These are phyloP conservation scores for Colletes gigas DNA, from an alignment of 1,140 invertebrate genomes.

Conservation along the genomic window DNA sequence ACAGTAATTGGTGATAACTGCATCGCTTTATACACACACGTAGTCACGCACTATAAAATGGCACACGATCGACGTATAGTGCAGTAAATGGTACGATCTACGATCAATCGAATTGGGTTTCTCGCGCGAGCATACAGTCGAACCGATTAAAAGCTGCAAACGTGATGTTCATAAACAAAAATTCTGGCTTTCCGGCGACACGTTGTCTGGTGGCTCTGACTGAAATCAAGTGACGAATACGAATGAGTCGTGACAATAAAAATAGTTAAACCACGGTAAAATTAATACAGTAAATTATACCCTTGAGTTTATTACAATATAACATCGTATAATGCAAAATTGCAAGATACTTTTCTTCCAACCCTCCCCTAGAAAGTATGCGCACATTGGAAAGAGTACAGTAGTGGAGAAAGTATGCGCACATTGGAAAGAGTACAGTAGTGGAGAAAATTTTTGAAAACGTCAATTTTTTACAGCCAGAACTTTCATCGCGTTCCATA, in stretches of 20 bases:
- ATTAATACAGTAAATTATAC: too few species aligned
- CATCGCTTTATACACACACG: constrained; percentile 22
- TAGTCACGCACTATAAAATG: not conserved
- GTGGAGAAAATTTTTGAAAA: too few species aligned
- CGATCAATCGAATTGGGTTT: constrained; percentile 17
- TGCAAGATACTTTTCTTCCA: too few species aligned
- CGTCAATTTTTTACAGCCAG: too few species aligned
- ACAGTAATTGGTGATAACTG: constrained; percentile 30
- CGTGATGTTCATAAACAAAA: not conserved
- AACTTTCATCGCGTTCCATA: too few species aligned
- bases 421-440: too few species aligned
- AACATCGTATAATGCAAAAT: too few species aligned
- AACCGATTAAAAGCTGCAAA: constrained; percentile 21
- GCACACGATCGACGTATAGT: constrained; percentile 18
- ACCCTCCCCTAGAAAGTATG: too few species aligned
- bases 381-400: too few species aligned
- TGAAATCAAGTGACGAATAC: not conserved
- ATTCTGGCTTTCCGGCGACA: not conserved
- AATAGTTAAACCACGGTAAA: too few species aligned
- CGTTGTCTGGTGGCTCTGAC: not conserved
- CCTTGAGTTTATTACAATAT: not conserved
- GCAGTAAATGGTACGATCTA: constrained; percentile 31
- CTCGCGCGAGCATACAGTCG: not conserved
- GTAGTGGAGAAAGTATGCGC: too few species aligned
- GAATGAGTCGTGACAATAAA: not conserved